These are phyloP conservation scores for Polypedilum pembai DNA, from an alignment of 1,140 invertebrate genomes.

Conservation along the genomic window DNA sequence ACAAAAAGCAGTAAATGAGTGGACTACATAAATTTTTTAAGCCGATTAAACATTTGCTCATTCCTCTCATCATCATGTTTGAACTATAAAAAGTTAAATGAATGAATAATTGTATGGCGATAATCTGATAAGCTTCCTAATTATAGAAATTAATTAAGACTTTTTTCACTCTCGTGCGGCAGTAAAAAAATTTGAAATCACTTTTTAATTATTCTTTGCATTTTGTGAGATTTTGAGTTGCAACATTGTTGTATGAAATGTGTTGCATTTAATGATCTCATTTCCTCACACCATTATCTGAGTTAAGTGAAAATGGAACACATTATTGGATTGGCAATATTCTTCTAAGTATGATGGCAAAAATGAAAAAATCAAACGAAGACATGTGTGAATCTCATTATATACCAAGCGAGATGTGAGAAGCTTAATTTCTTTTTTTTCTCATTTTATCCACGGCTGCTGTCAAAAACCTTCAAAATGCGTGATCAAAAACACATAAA, in stretches of 20 bases:
- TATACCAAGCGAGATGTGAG: not conserved
- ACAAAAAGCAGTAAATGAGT: too few relatives aligned
- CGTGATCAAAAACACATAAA: conserved; percentile 25
- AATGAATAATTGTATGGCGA: not conserved
- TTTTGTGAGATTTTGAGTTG: not conserved
- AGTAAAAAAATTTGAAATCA: not conserved
- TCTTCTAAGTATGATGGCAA: not conserved
- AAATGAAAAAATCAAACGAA: not conserved
- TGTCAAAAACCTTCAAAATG: not conserved
- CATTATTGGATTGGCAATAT: not conserved
- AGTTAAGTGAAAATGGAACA: not conserved
- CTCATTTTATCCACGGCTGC: not conserved
- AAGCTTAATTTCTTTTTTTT: conserved; percentile 2
- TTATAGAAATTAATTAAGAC: conserved; percentile 15
- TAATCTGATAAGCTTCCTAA: not conserved
- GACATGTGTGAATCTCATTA: conserved; percentile 21
- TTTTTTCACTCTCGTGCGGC: not conserved
- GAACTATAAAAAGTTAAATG: not conserved
- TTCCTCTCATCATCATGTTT: not conserved
- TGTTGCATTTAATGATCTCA: not conserved
- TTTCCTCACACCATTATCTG: not conserved
- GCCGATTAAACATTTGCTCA: not conserved
- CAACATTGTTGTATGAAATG: not conserved
- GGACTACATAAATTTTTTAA: not conserved
- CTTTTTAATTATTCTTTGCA: not conserved